Evolutionary conservation across 2,888 invertebrate species (phyloP).

Genomic region (Leistus spinibarbis): DNA sequence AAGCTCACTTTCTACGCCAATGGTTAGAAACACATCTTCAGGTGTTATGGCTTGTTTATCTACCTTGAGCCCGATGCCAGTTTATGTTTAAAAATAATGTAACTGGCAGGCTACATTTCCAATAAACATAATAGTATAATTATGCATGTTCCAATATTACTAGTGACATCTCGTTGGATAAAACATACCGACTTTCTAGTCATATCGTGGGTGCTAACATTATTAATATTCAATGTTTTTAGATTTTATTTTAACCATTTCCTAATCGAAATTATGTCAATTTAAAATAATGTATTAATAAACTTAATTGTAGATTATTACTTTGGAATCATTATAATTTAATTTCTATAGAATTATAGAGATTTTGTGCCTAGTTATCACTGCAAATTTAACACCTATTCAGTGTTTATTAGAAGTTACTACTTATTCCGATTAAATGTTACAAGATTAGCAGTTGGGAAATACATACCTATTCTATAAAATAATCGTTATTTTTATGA

Average conservation of each 20-base stretch:
- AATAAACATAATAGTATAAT: neutral
- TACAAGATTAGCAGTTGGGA: too few species aligned
- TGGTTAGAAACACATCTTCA: neutral
- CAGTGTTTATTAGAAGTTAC: too few species aligned
- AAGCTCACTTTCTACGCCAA: neutral
- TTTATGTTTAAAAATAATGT: neutral
- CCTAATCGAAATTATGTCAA: neutral
- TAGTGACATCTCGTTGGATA: neutral
- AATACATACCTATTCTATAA: too few species aligned
- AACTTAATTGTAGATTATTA: neutral
- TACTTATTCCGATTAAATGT: too few species aligned
- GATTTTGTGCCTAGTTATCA: too few species aligned
- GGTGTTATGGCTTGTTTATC: neutral
- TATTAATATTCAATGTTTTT: neutral
- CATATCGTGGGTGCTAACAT: neutral
- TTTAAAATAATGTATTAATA: neutral
- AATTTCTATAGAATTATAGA: too few species aligned
- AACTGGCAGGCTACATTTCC: neutral
- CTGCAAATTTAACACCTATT: too few species aligned
- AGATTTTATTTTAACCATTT: neutral
- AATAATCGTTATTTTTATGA: too few species aligned
- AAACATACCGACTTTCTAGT: neutral
- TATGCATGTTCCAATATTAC: neutral
- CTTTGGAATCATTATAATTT: too few species aligned
- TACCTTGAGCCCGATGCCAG: neutral